Conservation (phyloP, 2,888 invertebrate genomes). For the Agrochola macilenta region DNA sequence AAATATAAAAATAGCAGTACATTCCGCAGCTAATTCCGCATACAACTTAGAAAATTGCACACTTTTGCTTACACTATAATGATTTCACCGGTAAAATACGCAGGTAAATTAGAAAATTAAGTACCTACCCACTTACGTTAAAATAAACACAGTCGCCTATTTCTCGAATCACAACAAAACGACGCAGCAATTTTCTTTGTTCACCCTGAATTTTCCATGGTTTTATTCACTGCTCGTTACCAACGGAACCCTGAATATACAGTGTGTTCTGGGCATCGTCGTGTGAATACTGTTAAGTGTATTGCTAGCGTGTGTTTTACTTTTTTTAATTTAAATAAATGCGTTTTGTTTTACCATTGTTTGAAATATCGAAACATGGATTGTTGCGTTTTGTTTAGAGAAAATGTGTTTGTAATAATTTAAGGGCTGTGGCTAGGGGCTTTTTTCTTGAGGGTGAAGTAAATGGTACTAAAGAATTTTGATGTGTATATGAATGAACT, state of each 20-base stretch:
- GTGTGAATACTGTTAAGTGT: constrained; percentile 85
- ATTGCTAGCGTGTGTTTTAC: constrained; percentile 81
- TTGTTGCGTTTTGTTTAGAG: constrained; percentile 38
- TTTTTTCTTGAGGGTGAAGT: neutral
- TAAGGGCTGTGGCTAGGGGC: too few species aligned
- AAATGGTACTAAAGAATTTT: neutral
- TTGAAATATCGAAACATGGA: constrained; percentile 46
- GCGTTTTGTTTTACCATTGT: constrained; percentile 67
- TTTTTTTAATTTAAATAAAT: constrained; percentile 84
- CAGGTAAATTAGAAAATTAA: neutral
- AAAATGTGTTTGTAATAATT: constrained; percentile 14
- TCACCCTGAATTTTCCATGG: neutral
- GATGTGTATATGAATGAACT: neutral
- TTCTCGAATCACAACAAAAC: neutral
- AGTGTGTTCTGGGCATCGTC: constrained; percentile 80
- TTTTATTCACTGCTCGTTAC: constrained; percentile 3
- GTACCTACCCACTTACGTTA: neutral
- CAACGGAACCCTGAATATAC: constrained; percentile 65
- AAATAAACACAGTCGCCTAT: neutral
- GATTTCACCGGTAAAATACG: neutral
- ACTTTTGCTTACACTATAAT: too few species aligned
- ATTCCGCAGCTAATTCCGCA: neutral
- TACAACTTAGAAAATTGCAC: neutral
- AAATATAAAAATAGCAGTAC: neutral
- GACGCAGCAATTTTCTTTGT: neutral